phyloP scores from a whole-genome alignment of 2,888 invertebrate genomes.

The Andrena flavipes region DNA sequence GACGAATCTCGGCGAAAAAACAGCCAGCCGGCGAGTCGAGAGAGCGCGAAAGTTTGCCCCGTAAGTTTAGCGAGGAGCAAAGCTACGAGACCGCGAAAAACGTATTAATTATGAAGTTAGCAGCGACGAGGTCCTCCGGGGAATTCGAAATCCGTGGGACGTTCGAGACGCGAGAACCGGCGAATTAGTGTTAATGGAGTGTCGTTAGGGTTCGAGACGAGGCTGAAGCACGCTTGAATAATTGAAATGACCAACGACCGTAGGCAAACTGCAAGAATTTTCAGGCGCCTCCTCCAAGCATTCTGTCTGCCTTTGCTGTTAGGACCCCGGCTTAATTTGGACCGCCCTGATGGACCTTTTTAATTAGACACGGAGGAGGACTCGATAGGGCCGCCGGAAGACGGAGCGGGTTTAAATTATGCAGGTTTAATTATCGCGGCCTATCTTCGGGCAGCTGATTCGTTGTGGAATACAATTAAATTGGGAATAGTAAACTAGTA shows the following conservation, averaged over 20 bases:
- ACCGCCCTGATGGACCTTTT: slow-evolving; percentile 7
- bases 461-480: slow-evolving; percentile 16
- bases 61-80: background rate
- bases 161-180: background rate
- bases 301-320: background rate
- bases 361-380: slow-evolving; percentile 19
- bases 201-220: slow-evolving; percentile 35
- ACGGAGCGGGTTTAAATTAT: background rate
- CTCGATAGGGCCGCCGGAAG: background rate
- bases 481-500: background rate
- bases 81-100: background rate
- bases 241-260: slow-evolving; percentile 41
- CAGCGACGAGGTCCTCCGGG: background rate
- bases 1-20: background rate
- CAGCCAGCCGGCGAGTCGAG: background rate
- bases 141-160: slow-evolving; percentile 4
- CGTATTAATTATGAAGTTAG: slow-evolving; percentile 34
- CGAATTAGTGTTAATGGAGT: slow-evolving; percentile 55
- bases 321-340: slow-evolving; percentile 4
- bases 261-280: slow-evolving; percentile 27
- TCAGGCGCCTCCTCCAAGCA: slow-evolving; percentile 3
- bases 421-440: background rate
- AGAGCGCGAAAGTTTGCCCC: background rate
- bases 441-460: background rate
- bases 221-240: slow-evolving; percentile 38